Evolutionary conservation across 2,888 invertebrate species (phyloP), one percentile per base, ranked within the genome.

Genomic region (Dyspetes luteomarginatus): DNA sequence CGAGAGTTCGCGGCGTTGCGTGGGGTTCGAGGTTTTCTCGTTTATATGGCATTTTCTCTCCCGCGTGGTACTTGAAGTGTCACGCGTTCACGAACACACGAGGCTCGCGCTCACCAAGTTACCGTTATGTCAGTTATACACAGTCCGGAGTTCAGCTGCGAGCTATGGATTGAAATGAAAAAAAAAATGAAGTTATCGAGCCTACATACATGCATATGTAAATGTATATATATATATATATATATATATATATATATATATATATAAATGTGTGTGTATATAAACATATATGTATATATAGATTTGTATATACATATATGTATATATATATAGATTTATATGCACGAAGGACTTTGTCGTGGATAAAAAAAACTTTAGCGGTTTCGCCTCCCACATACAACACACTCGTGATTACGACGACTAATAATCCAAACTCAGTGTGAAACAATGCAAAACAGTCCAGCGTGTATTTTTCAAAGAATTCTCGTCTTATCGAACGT

Each of bases 71-170:
- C 80, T 76, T 50, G 55, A 80, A 80, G 76, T 80, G 80, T 80
- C 67, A 80, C 80, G 71, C 76, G 80, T 85, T 79, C 86, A 81
- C 86, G 81, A 81, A 73, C 85, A 82, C 75, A 50, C 52, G 76
- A 67, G 55, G 48, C 68, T 67, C 76, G 58, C 60, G n/a, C n/a
- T n/a, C n/a, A n/a, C 64, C 50, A 64, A 69, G 73, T 80, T 72
- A 36, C 80, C 80, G 80, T 80, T 80, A 80, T 72, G 45, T 68
- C 76, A 36, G 80, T 69, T 55, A 60, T 65, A 58, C 64, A 19
- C 19, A 58, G 36, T 17, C 26, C 15, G n/a, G 55, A 69, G 22
- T 24, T 41, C 15, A 19, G 24, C 50, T 5, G 19, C 19, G n/a
- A 7, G n/a, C 7, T 60, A 62, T 28, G 48, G 28, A 43, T 22